Base-by-base conservation (phyloP, 2,888 invertebrate genomes). In the Pyrocoelia pectoralis region DNA sequence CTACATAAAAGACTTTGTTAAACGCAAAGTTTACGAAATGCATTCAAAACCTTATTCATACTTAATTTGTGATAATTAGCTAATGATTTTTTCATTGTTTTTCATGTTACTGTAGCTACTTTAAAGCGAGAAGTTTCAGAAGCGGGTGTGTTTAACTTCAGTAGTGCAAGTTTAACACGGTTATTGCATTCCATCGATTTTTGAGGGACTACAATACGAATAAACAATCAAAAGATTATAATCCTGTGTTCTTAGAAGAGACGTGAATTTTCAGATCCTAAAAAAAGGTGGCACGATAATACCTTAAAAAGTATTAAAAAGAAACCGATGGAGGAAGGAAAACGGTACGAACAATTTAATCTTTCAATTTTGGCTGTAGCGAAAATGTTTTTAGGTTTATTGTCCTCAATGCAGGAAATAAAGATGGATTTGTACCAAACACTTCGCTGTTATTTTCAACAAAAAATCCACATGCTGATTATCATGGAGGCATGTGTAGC, bases 1-100 rank as follows among this genome's bases (percentile, higher is more conserved):
- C 38, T 38, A 38, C 38, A 38, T 38, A 38, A 38, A 38, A 38
- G 38, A 38, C 38, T 38, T 38, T 38, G 38, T 38, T 38, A 38
- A 38, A 38, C 38, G 38, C 12, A 38, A 38, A 38, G 10, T 38
- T 38, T 38, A 12, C 38, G 10, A 38, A 38, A 38, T 38, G 12
- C 3, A 9, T 38, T n/a, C 38, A 38, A 38, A 5, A 38, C 38
- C 12, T n/a, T 38, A 38, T 8, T 5, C 38, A 38, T 38, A 38
- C 38, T n/a, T 38, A 38, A 38, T 8, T 9, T 38, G 38, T 38
- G n/a, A 38, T 38, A 38, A 38, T 38, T 38, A 38, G 38, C n/a
- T 38, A 38, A 38, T 38, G 8, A 24, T 38, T 38, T 38, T 38
- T 38, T 38, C 5, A n/a, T n/a, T n/a, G 38, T 3, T n/a, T 38